Base-by-base conservation (phyloP, 2,888 invertebrate genomes). In the Hirtodrosophila histrioides region DNA sequence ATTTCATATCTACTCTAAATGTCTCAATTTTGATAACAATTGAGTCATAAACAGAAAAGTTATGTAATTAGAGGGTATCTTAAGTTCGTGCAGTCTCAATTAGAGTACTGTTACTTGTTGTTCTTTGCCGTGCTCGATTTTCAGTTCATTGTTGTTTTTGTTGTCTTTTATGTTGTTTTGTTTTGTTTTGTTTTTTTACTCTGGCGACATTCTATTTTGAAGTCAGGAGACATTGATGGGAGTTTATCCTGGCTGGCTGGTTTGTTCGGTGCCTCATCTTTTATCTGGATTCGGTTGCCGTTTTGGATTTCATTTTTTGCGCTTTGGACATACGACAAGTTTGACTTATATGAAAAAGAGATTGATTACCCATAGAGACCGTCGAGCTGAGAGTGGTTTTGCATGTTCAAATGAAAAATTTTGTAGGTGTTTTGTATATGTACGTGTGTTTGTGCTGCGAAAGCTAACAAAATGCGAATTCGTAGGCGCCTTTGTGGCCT, bases 341-440 rank as follows among this genome's bases (percentile, higher is more conserved):
- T 83, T 83, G 86, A 88, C 86, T 88, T 84, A 71, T 75, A 80
- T 76, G 76, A 78, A 83, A 76, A 68, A 72, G 65, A 75, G 89
- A 88, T 88, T 88, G 89, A 88, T 88, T 86, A 78, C 77, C 78
- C 69, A 70, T 55, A 50, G 62, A 85, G 51, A 33, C 33, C 37
- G 55, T 62, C 54, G 65, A 23, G 40, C 68, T 72, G 69, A 79
- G 87, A 88, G 89, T 88, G 89, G 77, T 75, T 88, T 88, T 84
- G 71, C 80, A 81, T 88, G 89, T 82, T 78, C 43, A 53, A 62
- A 58, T 60, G 54, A 68, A 75, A 69, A 64, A 69, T 67, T 67
- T 75, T 73, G 63, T 57, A 50, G 46, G 36, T 61, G 58, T 61
- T 43, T 61, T 43, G 45, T 24, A 24, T 65, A n/a, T n/a, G 24